phyloP scores from a whole-genome alignment of 1,140 invertebrate genomes.

The Cyclargus thomasi region DNA sequence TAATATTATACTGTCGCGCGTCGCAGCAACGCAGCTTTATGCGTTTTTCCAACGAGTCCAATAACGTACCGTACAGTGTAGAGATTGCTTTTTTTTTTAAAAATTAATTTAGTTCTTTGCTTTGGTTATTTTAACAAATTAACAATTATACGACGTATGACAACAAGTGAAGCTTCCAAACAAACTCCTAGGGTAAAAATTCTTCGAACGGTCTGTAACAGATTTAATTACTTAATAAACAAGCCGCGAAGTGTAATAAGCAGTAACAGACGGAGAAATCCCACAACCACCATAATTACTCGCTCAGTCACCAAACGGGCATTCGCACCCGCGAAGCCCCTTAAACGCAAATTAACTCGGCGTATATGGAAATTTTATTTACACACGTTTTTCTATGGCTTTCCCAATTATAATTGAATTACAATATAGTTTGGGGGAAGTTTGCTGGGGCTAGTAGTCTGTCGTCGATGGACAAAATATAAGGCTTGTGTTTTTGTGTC shows the following conservation, averaged over 20 bases:
- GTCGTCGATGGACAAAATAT: no score
- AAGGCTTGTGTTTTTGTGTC: no score
- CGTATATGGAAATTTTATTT: slow-evolving; percentile 2
- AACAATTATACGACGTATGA: no score
- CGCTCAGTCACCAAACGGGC: slow-evolving; percentile 62
- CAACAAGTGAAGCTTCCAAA: neutral
- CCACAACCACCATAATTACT: slow-evolving; percentile 64
- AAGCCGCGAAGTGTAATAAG: slow-evolving; percentile 43
- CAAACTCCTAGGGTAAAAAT: neutral
- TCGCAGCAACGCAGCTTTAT: no score
- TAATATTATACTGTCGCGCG: no score
- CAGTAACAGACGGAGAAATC: slow-evolving; percentile 60
- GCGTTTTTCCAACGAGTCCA: no score
- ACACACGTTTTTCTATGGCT: neutral
- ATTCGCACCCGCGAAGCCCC: slow-evolving; percentile 49
- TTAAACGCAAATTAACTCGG: slow-evolving; percentile 13
- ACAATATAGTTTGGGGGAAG: neutral
- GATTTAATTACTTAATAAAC: slow-evolving; percentile 31
- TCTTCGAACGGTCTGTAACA: neutral
- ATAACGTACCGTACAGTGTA: no score
- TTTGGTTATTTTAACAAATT: no score
- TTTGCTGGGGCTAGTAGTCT: neutral
- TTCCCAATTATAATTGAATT: neutral
- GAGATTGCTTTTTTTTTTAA: no score
- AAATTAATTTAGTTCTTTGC: no score